Evolutionary conservation across 2,797 vertebrate species (phyloP), one percentile per base, ranked within the genome.

Genomic region (Euthynnus affinis): DNA sequence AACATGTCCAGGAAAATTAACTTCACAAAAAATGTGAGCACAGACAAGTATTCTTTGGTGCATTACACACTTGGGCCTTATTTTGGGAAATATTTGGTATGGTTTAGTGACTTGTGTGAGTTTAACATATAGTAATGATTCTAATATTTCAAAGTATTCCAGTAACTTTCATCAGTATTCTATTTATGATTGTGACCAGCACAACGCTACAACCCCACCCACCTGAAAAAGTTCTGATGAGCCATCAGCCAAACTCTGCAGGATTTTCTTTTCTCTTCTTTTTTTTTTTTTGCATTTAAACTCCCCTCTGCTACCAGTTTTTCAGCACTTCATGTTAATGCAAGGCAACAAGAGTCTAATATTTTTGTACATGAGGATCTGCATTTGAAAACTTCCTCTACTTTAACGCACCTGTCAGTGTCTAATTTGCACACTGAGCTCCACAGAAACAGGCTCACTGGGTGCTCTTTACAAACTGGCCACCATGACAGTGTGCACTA

Each of bases 1-100:
- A 5, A 74, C 59, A 12, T 48, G 48, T 63, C 22, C 18, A 55
- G n/a, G 2, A 14, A 27, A 65, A 70, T 51, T 57, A 37, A 55
- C 22, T 2, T n/a, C 46, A 49, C 7, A 49, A 49, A 49, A 15
- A 20, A 23, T 55, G 23, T 55, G 23, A 15, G 53, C 23, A 9
- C 46, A n/a, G 17, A 20, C 46, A 55, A 23, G 37, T 56, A 48
- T 65, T 0, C 22, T 58, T 56, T 12, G 12, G 6, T 17, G n/a
- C 48, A 57, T 69, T 25, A 66, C 29, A 44, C 37, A 37, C 62
- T 46, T 1, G 32, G 18, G 32, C 29, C 18, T 23, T 13, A 22
- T 34, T 17, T 44, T 44, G 42, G 42, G 42, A 48, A 18, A 42
- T 42, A 42, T 42, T 42, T 42, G 40, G 8, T 37, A 37, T 25